Percentiles rank a stretch among this genome's conserved stretches.
Evolutionary conservation across 2,888 invertebrate species (phyloP).

Genomic region (Apodemia hepburni): DNA sequence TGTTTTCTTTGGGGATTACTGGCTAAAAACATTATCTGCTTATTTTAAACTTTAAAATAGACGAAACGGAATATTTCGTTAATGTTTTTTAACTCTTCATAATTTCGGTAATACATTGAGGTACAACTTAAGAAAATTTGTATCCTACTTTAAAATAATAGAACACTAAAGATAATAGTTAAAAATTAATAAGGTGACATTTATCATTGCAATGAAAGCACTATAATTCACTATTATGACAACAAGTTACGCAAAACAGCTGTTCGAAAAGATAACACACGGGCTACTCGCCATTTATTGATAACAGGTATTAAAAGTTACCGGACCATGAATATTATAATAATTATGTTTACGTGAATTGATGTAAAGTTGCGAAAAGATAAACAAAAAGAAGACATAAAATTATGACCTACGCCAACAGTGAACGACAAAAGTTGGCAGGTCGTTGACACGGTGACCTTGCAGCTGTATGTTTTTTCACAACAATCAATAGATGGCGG

Average conservation of each 20-base stretch:
- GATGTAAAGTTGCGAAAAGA: constrained; percentile 77
- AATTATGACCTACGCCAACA: constrained; percentile 80
- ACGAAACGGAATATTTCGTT: no score
- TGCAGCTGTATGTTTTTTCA: constrained; percentile 47
- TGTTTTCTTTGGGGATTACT: no score
- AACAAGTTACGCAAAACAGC: not conserved
- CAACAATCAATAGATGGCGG: constrained; percentile 60
- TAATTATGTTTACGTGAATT: constrained; percentile 59
- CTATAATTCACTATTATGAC: not conserved
- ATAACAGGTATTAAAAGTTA: not conserved
- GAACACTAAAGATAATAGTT: no score
- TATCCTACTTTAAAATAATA: no score
- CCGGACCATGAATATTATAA: constrained; percentile 23
- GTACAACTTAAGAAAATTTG: no score
- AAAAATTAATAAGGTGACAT: no score
- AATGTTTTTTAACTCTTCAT: no score
- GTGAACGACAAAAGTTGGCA: constrained; percentile 77
- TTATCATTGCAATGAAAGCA: no score
- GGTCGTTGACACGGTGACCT: constrained; percentile 78
- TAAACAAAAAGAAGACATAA: constrained; percentile 80
- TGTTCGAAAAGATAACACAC: not conserved
- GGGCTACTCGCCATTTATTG: not conserved
- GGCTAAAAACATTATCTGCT: no score
- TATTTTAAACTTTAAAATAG: no score
- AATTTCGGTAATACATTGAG: no score